Conservation (phyloP, 1,140 invertebrate genomes). For the Stegodyphus mimosarum region DNA sequence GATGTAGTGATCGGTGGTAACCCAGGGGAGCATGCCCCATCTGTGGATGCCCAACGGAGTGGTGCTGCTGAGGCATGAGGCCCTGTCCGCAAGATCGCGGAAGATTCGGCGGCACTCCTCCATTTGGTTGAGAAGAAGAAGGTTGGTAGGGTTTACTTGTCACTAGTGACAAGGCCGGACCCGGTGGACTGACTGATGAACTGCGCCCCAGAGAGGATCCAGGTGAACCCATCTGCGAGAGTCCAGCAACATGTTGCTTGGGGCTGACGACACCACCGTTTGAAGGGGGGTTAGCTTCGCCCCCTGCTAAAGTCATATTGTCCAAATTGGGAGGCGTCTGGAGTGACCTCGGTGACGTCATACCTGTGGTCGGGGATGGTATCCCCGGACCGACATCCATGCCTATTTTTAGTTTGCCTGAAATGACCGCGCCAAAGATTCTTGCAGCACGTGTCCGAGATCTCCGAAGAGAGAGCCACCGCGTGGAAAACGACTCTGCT, state of each 20-base stretch:
- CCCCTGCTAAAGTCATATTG: conserved; percentile 72
- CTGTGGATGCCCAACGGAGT: background rate
- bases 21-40: background rate
- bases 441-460: background rate
- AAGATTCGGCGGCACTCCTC: conserved; percentile 8
- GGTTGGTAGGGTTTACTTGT: conserved; percentile 22
- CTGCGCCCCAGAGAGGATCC: conserved; percentile 40
- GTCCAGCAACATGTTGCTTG: conserved; percentile 28
- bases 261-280: conserved; percentile 38
- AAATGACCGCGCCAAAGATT: conserved; percentile 3
- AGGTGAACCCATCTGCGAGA: conserved; percentile 38
- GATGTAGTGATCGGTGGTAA: conserved; percentile 39
- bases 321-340: conserved; percentile 58
- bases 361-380: conserved; percentile 33
- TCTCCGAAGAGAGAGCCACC: conserved; percentile 1
- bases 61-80: background rate
- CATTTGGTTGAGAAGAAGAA: conserved; percentile 15
- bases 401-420: background rate
- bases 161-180: conserved; percentile 30
- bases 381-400: conserved; percentile 50
- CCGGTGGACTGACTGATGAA: conserved; percentile 46
- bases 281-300: background rate
- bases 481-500: conserved; percentile 21
- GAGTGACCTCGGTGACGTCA: conserved; percentile 49
- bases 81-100: conserved; percentile 13